These are phyloP conservation scores for Agriopis aurantiaria DNA, from an alignment of 2,888 invertebrate genomes.

Conservation along the genomic window DNA sequence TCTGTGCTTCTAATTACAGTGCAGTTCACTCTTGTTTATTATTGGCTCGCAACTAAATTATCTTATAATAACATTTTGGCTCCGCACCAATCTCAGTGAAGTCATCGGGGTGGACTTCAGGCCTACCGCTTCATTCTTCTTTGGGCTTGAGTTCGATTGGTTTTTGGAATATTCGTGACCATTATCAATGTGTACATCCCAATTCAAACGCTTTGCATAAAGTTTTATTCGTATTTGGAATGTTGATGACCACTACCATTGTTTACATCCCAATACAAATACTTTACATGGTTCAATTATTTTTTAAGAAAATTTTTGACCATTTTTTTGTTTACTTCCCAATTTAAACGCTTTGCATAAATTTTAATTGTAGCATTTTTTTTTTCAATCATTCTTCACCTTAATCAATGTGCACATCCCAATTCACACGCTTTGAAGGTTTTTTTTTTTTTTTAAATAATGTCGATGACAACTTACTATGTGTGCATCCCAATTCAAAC, in stretches of 20 bases:
- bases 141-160: background rate
- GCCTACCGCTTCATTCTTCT: conserved; percentile 22
- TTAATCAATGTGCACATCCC: too few species aligned
- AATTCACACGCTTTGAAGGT: too few species aligned
- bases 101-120: conserved; percentile 27
- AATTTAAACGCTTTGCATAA: too few species aligned
- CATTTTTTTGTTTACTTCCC: background rate
- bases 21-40: conserved; percentile 53
- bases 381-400: too few species aligned
- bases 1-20: conserved; percentile 37
- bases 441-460: too few species aligned
- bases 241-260: background rate
- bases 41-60: conserved; percentile 65
- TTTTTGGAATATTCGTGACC: conserved; percentile 1
- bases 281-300: background rate
- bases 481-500: too few species aligned
- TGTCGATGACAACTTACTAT: too few species aligned
- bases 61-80: conserved; percentile 69
- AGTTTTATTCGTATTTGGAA: background rate
- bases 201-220: too few species aligned
- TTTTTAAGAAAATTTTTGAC: background rate
- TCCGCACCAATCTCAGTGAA: conserved; percentile 56
- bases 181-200: background rate
- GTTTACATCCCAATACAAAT: background rate
- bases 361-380: too few species aligned